These are phyloP conservation scores for Ramphastos sulfuratus DNA, from an alignment of 2,113 vertebrate genomes.

Conservation along the genomic window DNA sequence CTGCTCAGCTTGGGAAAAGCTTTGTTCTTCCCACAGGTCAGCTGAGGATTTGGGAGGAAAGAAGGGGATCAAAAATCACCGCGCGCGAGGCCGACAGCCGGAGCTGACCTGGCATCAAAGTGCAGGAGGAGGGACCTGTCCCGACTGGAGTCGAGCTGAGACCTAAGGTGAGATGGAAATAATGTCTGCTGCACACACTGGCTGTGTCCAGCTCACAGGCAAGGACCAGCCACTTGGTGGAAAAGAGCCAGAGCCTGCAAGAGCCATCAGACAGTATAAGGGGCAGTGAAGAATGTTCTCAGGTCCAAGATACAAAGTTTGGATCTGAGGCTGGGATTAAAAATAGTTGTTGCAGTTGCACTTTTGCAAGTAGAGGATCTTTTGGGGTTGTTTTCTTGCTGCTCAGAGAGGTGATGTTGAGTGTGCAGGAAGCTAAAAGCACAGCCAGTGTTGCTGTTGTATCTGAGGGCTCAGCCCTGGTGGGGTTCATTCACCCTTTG, in stretches of 20 bases:
- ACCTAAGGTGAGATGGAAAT: background rate
- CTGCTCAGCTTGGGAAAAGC: slow-evolving; percentile 18
- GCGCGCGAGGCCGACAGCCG: background rate
- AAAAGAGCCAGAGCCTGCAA: background rate
- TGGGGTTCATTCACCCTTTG: background rate
- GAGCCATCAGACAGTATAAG: background rate
- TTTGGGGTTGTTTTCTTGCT: no score
- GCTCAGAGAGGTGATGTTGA: background rate
- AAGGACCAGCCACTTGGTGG: background rate
- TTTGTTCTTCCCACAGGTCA: background rate
- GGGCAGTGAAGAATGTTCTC: background rate
- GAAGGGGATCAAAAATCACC: background rate
- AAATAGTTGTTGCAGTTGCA: background rate
- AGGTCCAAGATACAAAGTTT: background rate
- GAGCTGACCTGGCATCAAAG: background rate
- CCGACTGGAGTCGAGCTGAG: background rate
- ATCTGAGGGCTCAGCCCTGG: background rate
- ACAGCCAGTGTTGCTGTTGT: background rate
- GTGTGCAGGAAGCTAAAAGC: background rate
- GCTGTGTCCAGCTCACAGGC: background rate
- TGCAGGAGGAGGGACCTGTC: background rate
- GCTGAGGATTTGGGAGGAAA: slow-evolving; percentile 8
- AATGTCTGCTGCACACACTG: background rate
- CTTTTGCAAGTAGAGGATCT: background rate
- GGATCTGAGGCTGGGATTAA: background rate